Evolutionary conservation across 2,797 vertebrate species (phyloP).

Genomic region (Coccyzus lansbergi): DNA sequence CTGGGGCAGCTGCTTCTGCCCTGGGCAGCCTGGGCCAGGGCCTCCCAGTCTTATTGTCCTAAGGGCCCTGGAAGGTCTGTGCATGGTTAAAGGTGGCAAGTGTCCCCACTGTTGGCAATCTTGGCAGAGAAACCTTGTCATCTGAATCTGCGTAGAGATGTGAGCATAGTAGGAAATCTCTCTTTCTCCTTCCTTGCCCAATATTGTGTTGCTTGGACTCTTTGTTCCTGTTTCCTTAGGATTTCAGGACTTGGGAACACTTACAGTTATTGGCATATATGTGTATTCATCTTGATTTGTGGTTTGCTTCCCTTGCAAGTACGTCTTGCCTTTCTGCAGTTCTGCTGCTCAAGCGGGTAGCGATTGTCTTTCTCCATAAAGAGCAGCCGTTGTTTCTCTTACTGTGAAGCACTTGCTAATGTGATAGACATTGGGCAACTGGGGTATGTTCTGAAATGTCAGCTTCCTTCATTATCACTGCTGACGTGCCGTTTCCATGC

Average conservation of each 20-base stretch:
- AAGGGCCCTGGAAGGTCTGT: neutral
- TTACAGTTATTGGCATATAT: fast-evolving
- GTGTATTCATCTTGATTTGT: too few species aligned
- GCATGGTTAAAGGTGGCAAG: fast-evolving
- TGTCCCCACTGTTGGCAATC: fast-evolving
- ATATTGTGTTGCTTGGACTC: neutral
- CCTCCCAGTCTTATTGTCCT: too few species aligned
- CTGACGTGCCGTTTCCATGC: fast-evolving
- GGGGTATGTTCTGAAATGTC: slow-evolving; percentile 21
- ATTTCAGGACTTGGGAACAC: neutral
- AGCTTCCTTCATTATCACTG: slow-evolving; percentile 72
- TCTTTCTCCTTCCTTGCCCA: neutral
- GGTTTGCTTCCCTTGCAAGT: neutral
- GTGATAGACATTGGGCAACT: neutral
- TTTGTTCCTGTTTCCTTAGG: neutral
- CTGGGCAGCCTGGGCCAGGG: too few species aligned
- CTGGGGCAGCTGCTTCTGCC: too few species aligned
- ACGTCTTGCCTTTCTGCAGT: neutral
- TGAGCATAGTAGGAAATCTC: neutral
- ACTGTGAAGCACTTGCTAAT: fast-evolving
- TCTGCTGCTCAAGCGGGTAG: neutral
- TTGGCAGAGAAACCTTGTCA: neutral
- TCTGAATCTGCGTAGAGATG: neutral
- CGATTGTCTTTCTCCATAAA: neutral
- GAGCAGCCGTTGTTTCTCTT: neutral